A percentile compares a stretch with the other conserved stretches of the same genome.
Conservation (phyloP, 2,797 vertebrate species). For the Hemibagrus guttatus region DNA sequence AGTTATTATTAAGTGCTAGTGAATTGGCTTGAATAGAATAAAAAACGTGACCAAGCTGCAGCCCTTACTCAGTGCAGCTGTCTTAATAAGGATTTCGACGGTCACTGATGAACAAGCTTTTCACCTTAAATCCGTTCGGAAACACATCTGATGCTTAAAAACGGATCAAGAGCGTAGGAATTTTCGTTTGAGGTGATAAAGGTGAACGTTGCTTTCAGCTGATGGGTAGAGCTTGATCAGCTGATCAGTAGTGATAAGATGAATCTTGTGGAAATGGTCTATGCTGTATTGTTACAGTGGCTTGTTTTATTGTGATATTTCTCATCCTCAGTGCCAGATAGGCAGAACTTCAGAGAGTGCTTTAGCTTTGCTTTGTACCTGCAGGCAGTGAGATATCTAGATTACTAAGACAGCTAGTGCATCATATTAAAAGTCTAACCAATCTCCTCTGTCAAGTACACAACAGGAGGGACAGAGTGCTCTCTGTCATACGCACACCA, state of each 20-base stretch:
- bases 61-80: neutral
- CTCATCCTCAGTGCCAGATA: conserved; percentile 17
- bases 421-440: conserved; percentile 79
- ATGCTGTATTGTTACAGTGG: conserved; percentile 7
- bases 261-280: neutral
- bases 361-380: conserved; percentile 44
- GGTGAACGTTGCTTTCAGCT: neutral
- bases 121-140: conserved; percentile 4
- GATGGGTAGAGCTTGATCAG: neutral
- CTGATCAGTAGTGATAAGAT: conserved; percentile 14
- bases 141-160: neutral
- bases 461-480: conserved; percentile 65
- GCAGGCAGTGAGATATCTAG: conserved; percentile 67
- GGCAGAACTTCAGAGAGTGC: conserved; percentile 27
- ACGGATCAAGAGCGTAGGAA: neutral
- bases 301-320: conserved; percentile 23
- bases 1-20: neutral
- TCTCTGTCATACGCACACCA: neutral
- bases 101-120: neutral
- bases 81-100: conserved; percentile 13
- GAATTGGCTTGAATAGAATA: neutral
- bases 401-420: conserved; percentile 74
- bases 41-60: neutral
- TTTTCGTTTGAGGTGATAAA: neutral
- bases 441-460: conserved; percentile 72